Evolutionary conservation across 2,888 invertebrate species (phyloP), one percentile per base, ranked within the genome.

Genomic region (Eubasilissa splendida): DNA sequence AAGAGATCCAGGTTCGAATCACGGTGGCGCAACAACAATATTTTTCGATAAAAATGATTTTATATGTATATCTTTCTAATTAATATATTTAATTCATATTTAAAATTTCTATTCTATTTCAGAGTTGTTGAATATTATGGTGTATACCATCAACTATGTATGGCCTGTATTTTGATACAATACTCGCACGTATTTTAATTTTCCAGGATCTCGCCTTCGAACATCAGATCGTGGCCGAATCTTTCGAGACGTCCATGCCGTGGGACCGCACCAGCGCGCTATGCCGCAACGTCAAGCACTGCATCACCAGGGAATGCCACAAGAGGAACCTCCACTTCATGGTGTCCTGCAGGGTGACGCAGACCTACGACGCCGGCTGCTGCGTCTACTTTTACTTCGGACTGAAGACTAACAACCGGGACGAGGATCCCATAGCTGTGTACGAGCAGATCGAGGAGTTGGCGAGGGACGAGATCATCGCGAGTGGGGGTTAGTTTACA

Each of bases 201-300:
- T 88, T 88, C 8, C 88, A 97, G 97, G 99, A 99, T 87, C 90
- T 99, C 74, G 99, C 95, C 0, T 91, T 99, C 84, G 95, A 97
- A 78, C 96, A 95, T 87, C 93, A 94, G 84, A 93, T 98, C 22
- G 94, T 99, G 2, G 96, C 98, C 0, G 99, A 99, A 88, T 99
- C 99, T 0, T 99, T 99, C 90, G 99, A 99, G 90, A 99, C 99
- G 0, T 99, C 99, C 0, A 98, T 98, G 2, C 96, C 99, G 1
- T 99, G 99, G 99, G 97, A 97, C 88, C 93, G 96, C 77, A 94
- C 97, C 11, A 88, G 94, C 52, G 89, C 93, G 14, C 90, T 99
- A 58, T 98, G 98, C 87, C 91, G 93, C 77, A 97, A 97, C 90
- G 98, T 99, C 5, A 99, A 99, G 87, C 92, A 93, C 78, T 91